Evolutionary conservation across 2,797 vertebrate species (phyloP).

Genomic region (Smutsia temminckii): DNA sequence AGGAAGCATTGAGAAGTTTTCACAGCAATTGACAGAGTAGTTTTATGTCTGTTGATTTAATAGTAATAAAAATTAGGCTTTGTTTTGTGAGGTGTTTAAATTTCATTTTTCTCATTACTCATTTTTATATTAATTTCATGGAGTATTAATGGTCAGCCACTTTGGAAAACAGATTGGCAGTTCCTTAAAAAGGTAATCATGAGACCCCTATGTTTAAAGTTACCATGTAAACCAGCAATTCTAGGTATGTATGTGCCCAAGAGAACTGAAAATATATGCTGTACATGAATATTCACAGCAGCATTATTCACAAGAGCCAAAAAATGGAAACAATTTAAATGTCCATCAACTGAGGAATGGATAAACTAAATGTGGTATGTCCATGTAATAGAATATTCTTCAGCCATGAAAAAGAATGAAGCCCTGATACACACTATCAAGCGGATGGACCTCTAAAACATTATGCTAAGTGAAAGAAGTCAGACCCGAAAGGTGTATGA

Average conservation of each 20-base stretch:
- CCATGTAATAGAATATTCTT: not conserved
- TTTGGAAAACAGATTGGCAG: not conserved
- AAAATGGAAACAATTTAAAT: not conserved
- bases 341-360: not conserved
- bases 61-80: not conserved
- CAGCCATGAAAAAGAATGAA: too few relatives aligned
- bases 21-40: not conserved
- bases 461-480: not conserved
- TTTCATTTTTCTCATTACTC: not conserved
- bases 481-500: not conserved
- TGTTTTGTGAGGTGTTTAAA: not conserved
- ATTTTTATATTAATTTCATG: not conserved
- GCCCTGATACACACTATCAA: accelerated
- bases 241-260: too few relatives aligned
- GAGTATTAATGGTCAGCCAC: not conserved
- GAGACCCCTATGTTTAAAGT: not conserved
- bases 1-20: not conserved
- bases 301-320: not conserved
- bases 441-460: too few relatives aligned
- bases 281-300: not conserved
- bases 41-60: not conserved
- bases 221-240: not conserved
- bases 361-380: accelerated
- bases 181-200: not conserved
- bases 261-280: not conserved